Evolutionary conservation across 2,888 invertebrate genomes (phyloP).

Genomic region (Eupithecia centaureata): DNA sequence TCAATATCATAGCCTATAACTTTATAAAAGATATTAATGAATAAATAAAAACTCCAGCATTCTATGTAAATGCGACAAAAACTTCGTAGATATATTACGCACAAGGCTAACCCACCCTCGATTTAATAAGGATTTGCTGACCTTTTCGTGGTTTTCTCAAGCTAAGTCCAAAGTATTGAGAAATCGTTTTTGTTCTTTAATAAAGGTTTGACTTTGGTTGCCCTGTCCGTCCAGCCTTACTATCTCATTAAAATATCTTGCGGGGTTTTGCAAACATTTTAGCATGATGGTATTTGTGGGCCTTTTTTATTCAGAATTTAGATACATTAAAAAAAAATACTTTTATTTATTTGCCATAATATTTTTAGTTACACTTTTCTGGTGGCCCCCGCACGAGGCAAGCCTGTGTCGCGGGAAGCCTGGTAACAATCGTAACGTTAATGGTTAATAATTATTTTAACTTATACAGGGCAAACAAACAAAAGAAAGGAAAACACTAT

Average conservation of each 20-base stretch:
- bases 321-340: too few relatives aligned
- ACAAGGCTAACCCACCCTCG: constrained; percentile 15
- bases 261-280: neutral
- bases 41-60: neutral
- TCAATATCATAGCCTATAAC: too few relatives aligned
- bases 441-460: too few relatives aligned
- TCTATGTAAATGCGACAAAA: constrained; percentile 11
- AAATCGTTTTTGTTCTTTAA: constrained; percentile 2
- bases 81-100: constrained; percentile 11
- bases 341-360: too few relatives aligned
- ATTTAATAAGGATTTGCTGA: constrained; percentile 29
- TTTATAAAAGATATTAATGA: too few relatives aligned
- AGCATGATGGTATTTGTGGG: neutral
- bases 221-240: neutral
- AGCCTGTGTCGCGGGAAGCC: too few relatives aligned
- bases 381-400: too few relatives aligned
- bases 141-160: constrained; percentile 16
- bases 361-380: too few relatives aligned
- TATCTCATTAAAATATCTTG: neutral
- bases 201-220: constrained; percentile 3
- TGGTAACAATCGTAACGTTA: too few relatives aligned
- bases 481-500: too few relatives aligned
- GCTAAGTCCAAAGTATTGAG: constrained; percentile 1
- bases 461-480: too few relatives aligned
- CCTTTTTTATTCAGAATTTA: too few relatives aligned